Evolutionary conservation across 2,888 invertebrate species (phyloP), one percentile per base, ranked within the genome.

Genomic region (Parochlus steinenii): DNA sequence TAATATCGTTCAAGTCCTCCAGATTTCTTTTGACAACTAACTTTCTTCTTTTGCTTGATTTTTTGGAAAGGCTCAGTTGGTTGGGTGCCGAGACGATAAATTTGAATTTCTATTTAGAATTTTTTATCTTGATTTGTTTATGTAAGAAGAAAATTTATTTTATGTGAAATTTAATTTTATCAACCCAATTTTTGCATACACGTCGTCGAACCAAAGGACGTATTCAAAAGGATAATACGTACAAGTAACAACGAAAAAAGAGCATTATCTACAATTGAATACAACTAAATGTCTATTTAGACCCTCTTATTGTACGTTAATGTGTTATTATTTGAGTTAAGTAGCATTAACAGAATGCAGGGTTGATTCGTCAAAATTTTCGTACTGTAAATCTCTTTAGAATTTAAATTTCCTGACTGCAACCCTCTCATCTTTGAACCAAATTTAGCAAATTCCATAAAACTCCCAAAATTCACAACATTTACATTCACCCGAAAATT

Each of bases 401-500:
- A 6, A 22, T 10, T 7, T 6, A 7, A 7, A 22, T 22, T 6
- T 22, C 22, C 7, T 22, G 7, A 10, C 22, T 10, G 6, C 22
- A 22, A 7, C 10, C 22, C 6, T 22, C 10, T 22, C 10, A 22
- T 16, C 10, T 11, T 31, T 31, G 19, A 30, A 8, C 8, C 22
- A 22, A 8, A 6, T 10, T 22, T 10, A 8, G 7, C 8, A 22
- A 6, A 8, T 8, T 22, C 22, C 22, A 8, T 22, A 8, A 22
- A 6, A 22, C 6, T 10, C n/a, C n/a, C n/a, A n/a, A n/a, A 22
- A 6, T 22, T 22, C 7, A 22, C 6, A 8, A 22, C 8, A 22
- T 22, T 22, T 22, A 8, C 8, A 22, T 10, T 23, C 34, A 43
- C 43, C 42, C 42, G 37, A 38, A 37, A 35, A 37, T 31, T 33